Evolutionary conservation across 2,888 invertebrate species (phyloP).

Genomic region (Apodemia zela): DNA sequence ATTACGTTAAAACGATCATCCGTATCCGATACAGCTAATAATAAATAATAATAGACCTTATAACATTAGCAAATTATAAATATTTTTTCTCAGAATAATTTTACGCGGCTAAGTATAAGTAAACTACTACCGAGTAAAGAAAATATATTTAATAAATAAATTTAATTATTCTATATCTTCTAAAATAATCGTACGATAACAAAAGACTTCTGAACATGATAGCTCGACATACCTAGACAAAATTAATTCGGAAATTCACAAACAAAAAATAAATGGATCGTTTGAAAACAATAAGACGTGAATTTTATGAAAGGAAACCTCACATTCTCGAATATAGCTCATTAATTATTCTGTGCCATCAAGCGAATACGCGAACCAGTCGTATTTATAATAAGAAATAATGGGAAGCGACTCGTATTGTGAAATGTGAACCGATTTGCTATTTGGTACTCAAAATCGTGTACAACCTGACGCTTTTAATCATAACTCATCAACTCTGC

Average conservation of each 20-base stretch:
- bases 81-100: no score
- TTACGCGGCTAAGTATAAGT: no score
- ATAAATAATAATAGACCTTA: no score
- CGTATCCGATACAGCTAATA: no score
- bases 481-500: neutral
- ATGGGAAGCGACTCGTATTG: constrained; percentile 25
- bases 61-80: no score
- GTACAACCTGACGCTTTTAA: constrained; percentile 7
- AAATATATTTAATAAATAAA: no score
- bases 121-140: no score
- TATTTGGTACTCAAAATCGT: neutral
- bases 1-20: no score
- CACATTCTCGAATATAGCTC: constrained; percentile 49
- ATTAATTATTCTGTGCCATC: constrained; percentile 66
- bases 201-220: constrained; percentile 55
- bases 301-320: constrained; percentile 56
- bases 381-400: constrained; percentile 39
- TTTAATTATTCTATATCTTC: no score
- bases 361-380: constrained; percentile 43
- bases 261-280: constrained; percentile 57
- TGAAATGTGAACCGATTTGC: constrained; percentile 21
- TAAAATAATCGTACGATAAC: constrained; percentile 14
- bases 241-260: constrained; percentile 61
- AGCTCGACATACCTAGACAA: constrained; percentile 52
- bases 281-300: constrained; percentile 52